Evolutionary conservation across 2,888 invertebrate genomes (phyloP).

Genomic region (Drosophila bunnanda): DNA sequence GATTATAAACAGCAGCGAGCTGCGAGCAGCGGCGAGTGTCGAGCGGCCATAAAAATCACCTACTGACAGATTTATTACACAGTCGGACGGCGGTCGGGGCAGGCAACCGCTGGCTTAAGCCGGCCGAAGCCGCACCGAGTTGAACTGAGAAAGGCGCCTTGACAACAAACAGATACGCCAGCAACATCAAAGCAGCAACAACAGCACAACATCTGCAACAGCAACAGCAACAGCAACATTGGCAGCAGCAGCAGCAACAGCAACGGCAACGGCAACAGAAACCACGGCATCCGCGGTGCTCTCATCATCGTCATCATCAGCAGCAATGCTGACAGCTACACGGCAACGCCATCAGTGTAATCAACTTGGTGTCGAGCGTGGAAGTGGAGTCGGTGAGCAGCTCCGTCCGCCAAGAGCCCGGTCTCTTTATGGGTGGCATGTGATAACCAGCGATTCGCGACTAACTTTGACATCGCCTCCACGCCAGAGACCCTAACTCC

Average conservation of each 20-base stretch:
- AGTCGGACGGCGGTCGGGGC: constrained; percentile 43
- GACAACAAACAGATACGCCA: constrained; percentile 77
- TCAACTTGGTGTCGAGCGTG: constrained; percentile 72
- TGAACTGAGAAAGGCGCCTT: constrained; percentile 55
- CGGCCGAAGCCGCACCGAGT: constrained; percentile 17
- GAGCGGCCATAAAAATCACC: constrained; percentile 81
- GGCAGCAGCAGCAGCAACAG: constrained; percentile 33
- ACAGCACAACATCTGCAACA: constrained; percentile 40
- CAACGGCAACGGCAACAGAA: constrained; percentile 33
- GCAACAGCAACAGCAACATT: constrained; percentile 29
- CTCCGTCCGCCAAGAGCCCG: constrained; percentile 28
- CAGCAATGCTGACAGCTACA: constrained; percentile 80
- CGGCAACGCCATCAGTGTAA: constrained; percentile 81
- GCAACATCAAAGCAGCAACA: constrained; percentile 44
- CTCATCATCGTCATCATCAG: constrained; percentile 77
- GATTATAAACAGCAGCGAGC: constrained; percentile 75
- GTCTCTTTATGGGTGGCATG: constrained; percentile 73
- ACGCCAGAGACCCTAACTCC: constrained; percentile 60
- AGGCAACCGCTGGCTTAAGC: constrained; percentile 31
- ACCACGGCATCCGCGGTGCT: constrained; percentile 63
- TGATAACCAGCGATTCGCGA: constrained; percentile 44
- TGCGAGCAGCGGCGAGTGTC: constrained; percentile 61
- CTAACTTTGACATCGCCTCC: constrained; percentile 36
- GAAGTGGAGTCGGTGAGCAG: constrained; percentile 41
- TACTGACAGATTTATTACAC: constrained; percentile 84